Evolutionary conservation across 1,140 invertebrate species (phyloP), one percentile per base, ranked within the genome.

Genomic region (Monomorium pharaonis): DNA sequence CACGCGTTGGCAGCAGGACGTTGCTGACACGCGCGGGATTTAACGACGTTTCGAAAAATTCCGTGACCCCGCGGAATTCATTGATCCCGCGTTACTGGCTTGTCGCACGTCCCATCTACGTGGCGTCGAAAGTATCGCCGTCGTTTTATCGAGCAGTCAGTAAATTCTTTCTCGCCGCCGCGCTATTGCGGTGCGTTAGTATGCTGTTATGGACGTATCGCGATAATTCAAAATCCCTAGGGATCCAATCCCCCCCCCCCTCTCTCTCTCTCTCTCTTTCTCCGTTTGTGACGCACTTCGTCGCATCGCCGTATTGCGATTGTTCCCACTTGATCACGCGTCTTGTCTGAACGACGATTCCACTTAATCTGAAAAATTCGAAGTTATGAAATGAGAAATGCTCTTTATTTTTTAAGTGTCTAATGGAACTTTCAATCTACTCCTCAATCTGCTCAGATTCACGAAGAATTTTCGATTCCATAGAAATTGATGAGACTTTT

Each of bases 41-140:
- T 89, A 88, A 89, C 83, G 88, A 88, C 70, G 84, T 88, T 86
- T 88, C 77, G 87, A 88, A 89, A 89, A 89, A 88, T 89, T 88
- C 77, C 65, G 72, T 74, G 76, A 78, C 70, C 87, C n/a, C n/a
- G n/a, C n/a, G n/a, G n/a, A n/a, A n/a, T n/a, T n/a, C 84, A 89
- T 89, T 86, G 88, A 89, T 89, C 87, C 54, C 47, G n/a, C 72
- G 87, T 86, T 80, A 47, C 84, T 58, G 63, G 87, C 84, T 88
- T 89, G 88, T 89, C 88, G 87, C 87, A 86, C 88, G 87, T 88
- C 54, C 87, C 84, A 88, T 89, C 84, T 89, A 88, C 84, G 72
- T 54, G 21, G 30, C 33, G 67, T 47, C 42, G 67, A 47, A 89
- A 70, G 87, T 89, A 89, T 89, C 88, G 87, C 77, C 56, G 49